These are phyloP conservation scores for Syngnathus floridae DNA, from an alignment of 2,113 vertebrate species.

Conservation along the genomic window DNA sequence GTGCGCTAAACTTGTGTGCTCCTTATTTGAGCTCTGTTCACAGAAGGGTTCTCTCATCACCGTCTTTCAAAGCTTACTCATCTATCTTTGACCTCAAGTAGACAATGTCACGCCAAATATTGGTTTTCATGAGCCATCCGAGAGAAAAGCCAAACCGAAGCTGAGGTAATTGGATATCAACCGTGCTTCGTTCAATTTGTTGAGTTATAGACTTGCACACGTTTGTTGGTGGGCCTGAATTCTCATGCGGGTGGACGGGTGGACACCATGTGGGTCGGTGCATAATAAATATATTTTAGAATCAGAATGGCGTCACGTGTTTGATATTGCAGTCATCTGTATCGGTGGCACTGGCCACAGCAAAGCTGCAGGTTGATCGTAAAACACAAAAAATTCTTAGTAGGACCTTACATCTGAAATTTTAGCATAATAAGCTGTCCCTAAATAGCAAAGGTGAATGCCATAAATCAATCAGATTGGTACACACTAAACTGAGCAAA, in stretches of 20 bases:
- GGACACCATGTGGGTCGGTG: conserved; percentile 53
- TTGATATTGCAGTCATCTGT: conserved; percentile 58
- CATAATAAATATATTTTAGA: conserved; percentile 66
- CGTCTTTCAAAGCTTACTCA: conserved; percentile 6
- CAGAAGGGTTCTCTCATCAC: conserved; percentile 1
- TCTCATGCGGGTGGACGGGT: conserved; percentile 32
- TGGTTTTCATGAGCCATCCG: conserved; percentile 42
- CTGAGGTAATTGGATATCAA: conserved; percentile 59
- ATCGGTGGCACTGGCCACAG: conserved; percentile 26
- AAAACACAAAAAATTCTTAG: background rate
- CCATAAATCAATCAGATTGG: background rate
- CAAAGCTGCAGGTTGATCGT: too few species aligned
- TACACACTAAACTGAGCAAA: background rate
- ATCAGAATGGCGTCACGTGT: conserved; percentile 43
- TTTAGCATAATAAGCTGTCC: background rate
- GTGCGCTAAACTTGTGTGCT: background rate
- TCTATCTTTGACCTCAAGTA: conserved; percentile 25
- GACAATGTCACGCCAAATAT: conserved; percentile 43
- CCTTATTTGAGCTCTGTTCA: conserved; percentile 17
- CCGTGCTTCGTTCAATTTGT: conserved; percentile 58
- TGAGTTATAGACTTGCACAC: conserved; percentile 37
- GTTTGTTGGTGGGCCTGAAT: conserved; percentile 31
- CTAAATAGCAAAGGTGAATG: background rate
- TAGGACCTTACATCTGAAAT: background rate
- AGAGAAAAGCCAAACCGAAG: conserved; percentile 31